phyloP scores from a whole-genome alignment of 2,888 invertebrate species.

The Melangyna quadrimaculata region DNA sequence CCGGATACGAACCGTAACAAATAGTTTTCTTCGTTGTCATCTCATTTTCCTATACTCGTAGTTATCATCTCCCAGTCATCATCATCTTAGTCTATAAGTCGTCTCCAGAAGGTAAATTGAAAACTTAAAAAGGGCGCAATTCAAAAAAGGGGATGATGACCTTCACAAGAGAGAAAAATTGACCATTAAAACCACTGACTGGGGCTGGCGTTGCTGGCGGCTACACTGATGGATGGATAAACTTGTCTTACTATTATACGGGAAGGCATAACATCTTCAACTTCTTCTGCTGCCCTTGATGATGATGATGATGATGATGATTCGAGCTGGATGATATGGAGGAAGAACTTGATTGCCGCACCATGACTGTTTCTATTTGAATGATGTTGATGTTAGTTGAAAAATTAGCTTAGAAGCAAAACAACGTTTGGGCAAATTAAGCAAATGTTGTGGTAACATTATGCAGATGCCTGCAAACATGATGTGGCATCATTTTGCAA shows the following conservation, averaged over 20 bases:
- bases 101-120: conserved; percentile 10
- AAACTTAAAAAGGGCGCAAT: conserved; percentile 31
- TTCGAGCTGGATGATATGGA: not conserved
- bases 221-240: conserved; percentile 66
- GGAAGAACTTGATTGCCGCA: conserved; percentile 43
- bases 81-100: conserved; percentile 5
- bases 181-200: conserved; percentile 46
- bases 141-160: conserved; percentile 49
- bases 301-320: conserved; percentile 18
- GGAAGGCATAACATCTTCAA: not conserved
- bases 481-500: conserved; percentile 45
- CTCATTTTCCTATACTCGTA: conserved; percentile 9
- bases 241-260: conserved; percentile 27
- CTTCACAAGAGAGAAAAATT: conserved; percentile 46
- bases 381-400: conserved; percentile 61
- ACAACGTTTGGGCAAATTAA: conserved; percentile 35
- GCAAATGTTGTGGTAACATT: conserved; percentile 62
- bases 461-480: conserved; percentile 62
- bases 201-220: conserved; percentile 29
- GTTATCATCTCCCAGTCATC: conserved; percentile 19
- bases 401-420: conserved; percentile 52
- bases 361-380: conserved; percentile 57
- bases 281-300: conserved; percentile 12
- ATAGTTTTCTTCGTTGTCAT: conserved; percentile 35
- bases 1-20: conserved; percentile 48